phyloP scores from a whole-genome alignment of 2,113 vertebrate species.

The Eretmochelys imbricata region DNA sequence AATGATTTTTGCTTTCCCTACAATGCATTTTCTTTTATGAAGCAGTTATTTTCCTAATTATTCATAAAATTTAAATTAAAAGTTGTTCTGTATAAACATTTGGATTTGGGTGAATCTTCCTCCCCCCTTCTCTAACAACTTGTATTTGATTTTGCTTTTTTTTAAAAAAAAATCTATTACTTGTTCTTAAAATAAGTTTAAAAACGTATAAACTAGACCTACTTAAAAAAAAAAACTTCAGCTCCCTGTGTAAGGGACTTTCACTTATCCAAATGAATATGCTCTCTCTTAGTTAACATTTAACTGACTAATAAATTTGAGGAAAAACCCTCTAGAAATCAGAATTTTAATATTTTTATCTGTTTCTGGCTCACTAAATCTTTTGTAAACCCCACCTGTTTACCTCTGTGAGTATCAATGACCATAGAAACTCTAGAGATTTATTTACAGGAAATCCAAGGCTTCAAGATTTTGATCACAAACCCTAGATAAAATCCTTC shows the following conservation, averaged over 20 bases:
- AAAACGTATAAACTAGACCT: not conserved
- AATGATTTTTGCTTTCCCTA: not conserved
- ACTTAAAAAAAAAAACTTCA: not conserved
- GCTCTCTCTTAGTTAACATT: not conserved
- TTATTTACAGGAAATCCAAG: not conserved
- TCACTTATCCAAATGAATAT: not conserved
- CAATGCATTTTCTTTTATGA: accelerated
- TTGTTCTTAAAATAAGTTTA: not conserved
- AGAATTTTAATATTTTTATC: not conserved
- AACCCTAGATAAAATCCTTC: constrained; percentile 28
- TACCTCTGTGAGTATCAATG: not conserved
- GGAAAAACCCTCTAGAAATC: not conserved
- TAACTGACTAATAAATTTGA: not conserved
- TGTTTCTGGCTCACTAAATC: not conserved
- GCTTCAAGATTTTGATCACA: not conserved
- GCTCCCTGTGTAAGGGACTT: not conserved
- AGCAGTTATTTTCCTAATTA: not conserved
- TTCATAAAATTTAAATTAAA: not conserved
- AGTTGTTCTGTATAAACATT: not conserved
- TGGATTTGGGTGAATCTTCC: not conserved
- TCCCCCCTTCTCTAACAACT: not conserved
- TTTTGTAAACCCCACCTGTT: not conserved
- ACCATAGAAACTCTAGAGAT: not conserved
- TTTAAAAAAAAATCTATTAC: not conserved
- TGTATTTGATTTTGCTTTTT: not conserved